Evolutionary conservation across 2,797 vertebrate species (phyloP).

Genomic region (Amniataba percoides): DNA sequence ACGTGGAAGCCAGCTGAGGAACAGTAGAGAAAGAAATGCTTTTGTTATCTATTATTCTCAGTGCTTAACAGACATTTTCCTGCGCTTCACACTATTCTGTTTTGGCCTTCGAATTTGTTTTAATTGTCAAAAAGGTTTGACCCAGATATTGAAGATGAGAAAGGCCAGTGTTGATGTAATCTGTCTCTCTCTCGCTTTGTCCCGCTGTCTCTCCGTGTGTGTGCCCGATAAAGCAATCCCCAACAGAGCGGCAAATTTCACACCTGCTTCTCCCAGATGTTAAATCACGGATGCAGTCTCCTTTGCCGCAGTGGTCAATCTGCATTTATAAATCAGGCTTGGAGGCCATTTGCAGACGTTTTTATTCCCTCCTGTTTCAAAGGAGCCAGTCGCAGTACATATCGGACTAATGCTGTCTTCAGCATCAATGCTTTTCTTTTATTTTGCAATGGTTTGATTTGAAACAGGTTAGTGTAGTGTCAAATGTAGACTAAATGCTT

Average conservation of each 20-base stretch:
- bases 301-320: constrained; percentile 7
- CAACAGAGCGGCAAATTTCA: constrained; percentile 19
- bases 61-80: neutral
- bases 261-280: constrained; percentile 37
- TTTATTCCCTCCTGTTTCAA: neutral
- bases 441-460: neutral
- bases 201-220: neutral
- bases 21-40: neutral
- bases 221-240: neutral
- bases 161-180: neutral
- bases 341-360: neutral
- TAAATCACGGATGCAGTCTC: constrained; percentile 9
- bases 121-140: neutral
- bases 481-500: neutral
- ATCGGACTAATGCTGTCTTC: neutral
- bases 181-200: neutral
- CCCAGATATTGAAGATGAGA: constrained; percentile 1
- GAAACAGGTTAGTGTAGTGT: neutral
- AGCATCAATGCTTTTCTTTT: neutral
- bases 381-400: neutral
- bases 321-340: neutral
- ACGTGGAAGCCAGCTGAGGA: neutral
- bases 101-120: neutral
- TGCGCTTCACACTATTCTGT: neutral
- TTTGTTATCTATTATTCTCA: neutral